Conservation (phyloP, 2,888 invertebrate genomes). For the Ashinkailepas kermadecensis region DNA sequence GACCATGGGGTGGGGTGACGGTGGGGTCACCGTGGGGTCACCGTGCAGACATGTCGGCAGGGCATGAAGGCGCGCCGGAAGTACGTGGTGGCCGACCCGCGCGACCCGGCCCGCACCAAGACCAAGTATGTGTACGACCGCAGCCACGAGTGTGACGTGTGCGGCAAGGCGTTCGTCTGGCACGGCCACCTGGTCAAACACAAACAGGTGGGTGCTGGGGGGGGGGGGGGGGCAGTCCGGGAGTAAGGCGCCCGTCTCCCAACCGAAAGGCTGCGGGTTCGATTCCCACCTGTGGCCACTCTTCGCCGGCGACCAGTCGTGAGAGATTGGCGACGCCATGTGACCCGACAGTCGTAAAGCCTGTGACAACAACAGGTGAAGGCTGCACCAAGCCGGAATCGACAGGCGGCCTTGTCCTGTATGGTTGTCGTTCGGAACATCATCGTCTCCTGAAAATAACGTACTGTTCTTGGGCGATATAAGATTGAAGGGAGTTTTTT, state of each 20-base stretch:
- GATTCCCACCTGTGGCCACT: background rate
- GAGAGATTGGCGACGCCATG: no score
- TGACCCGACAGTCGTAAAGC: no score
- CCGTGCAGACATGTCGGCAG: background rate
- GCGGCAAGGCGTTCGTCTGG: conserved; percentile 8
- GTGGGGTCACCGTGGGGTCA: no score
- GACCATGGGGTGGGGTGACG: no score
- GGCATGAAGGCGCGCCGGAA: background rate
- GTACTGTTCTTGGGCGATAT: no score
- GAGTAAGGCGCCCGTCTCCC: no score
- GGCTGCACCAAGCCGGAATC: no score
- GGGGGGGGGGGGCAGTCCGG: background rate
- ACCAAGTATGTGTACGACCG: background rate
- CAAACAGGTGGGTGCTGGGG: background rate
- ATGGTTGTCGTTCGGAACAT: no score
- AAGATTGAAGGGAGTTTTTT: no score
- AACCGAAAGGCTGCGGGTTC: background rate
- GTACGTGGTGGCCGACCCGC: background rate
- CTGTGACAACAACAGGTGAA: no score
- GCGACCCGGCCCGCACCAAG: background rate
- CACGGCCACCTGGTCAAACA: background rate
- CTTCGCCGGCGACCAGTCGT: conserved; percentile 25
- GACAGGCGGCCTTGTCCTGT: no score
- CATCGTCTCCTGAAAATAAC: no score
- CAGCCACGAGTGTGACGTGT: background rate